Percentiles rank a stretch among this genome's conserved stretches.
Evolutionary conservation across 1,140 invertebrate genomes (phyloP).

Genomic region (Drosophila kepulauana): DNA sequence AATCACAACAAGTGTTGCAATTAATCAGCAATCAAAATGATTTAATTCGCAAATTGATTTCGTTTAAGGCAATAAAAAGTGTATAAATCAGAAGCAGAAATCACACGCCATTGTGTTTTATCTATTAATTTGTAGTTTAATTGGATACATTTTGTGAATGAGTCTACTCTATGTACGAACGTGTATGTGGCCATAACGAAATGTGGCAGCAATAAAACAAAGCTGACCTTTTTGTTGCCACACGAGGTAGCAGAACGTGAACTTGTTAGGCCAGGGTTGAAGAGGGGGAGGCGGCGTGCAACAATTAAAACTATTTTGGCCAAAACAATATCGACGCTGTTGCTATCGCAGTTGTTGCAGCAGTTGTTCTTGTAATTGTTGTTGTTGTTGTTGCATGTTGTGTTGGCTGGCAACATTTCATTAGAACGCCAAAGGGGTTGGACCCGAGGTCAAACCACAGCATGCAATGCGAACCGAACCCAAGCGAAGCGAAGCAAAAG

Average conservation of each 20-base stretch:
- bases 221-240: constrained; percentile 7
- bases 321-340: constrained; percentile 79
- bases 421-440: constrained; percentile 63
- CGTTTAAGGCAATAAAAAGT: neutral
- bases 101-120: neutral
- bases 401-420: constrained; percentile 70
- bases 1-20: neutral
- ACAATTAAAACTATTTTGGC: constrained; percentile 80
- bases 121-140: constrained; percentile 12
- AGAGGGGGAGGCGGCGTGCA: constrained; percentile 29
- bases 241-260: constrained; percentile 4
- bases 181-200: neutral
- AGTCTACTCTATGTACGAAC: neutral
- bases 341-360: constrained; percentile 56
- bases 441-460: constrained; percentile 71
- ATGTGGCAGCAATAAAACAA: constrained; percentile 6
- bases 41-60: constrained; percentile 1
- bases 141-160: constrained; percentile 9
- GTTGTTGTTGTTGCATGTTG: constrained; percentile 44
- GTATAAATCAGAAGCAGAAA: neutral
- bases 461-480: constrained; percentile 18
- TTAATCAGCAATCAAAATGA: neutral
- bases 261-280: neutral
- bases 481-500: neutral
- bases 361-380: constrained; percentile 35